These are phyloP conservation scores for Lophius americanus DNA, from an alignment of 2,797 vertebrate species.

Conservation along the genomic window DNA sequence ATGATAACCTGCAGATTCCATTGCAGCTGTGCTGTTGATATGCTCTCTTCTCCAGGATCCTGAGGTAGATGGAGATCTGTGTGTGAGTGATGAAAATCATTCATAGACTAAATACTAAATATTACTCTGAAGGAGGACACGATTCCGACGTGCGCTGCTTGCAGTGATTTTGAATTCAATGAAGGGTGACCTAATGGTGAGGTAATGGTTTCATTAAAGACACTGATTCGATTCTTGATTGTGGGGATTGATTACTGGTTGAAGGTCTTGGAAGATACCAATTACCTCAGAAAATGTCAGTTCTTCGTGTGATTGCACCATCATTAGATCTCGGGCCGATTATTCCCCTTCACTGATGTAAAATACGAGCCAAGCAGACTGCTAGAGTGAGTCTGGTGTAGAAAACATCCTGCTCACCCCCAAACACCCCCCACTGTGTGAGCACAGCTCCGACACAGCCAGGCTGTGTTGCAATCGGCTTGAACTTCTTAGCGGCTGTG, in stretches of 20 bases:
- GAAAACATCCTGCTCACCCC: conserved; percentile 6
- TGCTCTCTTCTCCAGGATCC: conserved; percentile 42
- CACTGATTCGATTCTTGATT: conserved; percentile 9
- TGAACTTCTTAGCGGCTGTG: conserved; percentile 58
- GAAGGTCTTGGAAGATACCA: conserved; percentile 17
- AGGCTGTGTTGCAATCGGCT: conserved; percentile 54
- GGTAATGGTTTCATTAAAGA: neutral
- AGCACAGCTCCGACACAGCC: conserved; percentile 17
- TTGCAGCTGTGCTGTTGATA: conserved; percentile 56
- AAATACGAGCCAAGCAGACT: conserved; percentile 10
- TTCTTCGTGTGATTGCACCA: conserved; percentile 7
- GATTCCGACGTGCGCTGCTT: neutral
- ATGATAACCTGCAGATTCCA: conserved; percentile 53
- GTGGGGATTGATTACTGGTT: conserved; percentile 14
- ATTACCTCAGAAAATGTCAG: conserved; percentile 29
- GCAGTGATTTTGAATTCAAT: neutral
- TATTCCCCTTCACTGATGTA: conserved; percentile 9
- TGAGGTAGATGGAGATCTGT: conserved; percentile 31
- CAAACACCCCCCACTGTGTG: conserved; percentile 11
- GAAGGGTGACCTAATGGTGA: conserved; percentile 1
- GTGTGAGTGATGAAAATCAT: conserved; percentile 15
- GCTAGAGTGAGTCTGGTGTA: conserved; percentile 1
- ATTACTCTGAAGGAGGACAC: conserved; percentile 2
- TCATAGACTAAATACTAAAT: conserved; percentile 6
- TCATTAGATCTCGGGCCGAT: conserved; percentile 28